These are phyloP conservation scores for Planiliza haematocheilus DNA, from an alignment of 2,113 vertebrate genomes.

Conservation along the genomic window DNA sequence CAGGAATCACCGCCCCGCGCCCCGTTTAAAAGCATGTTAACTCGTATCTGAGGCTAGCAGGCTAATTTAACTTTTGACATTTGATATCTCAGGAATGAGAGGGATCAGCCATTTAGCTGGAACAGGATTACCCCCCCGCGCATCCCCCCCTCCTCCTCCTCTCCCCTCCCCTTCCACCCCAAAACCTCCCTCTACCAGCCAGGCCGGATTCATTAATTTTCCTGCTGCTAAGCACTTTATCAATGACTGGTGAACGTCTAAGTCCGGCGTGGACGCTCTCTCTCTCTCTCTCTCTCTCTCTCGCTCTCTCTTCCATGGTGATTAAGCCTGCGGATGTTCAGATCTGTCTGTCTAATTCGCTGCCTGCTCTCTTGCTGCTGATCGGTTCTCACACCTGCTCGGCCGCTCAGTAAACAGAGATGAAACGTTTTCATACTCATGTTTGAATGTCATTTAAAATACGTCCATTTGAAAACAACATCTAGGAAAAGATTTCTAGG, in stretches of 20 bases:
- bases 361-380: slow-evolving; percentile 28
- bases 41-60: slow-evolving; percentile 86
- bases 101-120: slow-evolving; percentile 88
- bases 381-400: slow-evolving; percentile 54
- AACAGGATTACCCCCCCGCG: slow-evolving; percentile 84
- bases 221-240: slow-evolving; percentile 87
- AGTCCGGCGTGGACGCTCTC: slow-evolving; percentile 71
- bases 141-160: slow-evolving; percentile 39
- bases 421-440: not conserved
- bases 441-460: slow-evolving; percentile 1
- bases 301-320: slow-evolving; percentile 37
- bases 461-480: not conserved
- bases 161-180: slow-evolving; percentile 43
- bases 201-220: slow-evolving; percentile 86
- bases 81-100: slow-evolving; percentile 88
- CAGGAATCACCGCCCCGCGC: slow-evolving; percentile 68
- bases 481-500: too few species aligned
- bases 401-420: slow-evolving; percentile 29
- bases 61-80: slow-evolving; percentile 90
- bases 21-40: slow-evolving; percentile 85
- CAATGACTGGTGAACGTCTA: slow-evolving; percentile 83
- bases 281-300: slow-evolving; percentile 32
- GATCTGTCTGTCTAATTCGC: slow-evolving; percentile 58
- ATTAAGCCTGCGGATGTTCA: slow-evolving; percentile 70
- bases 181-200: slow-evolving; percentile 72